These are phyloP conservation scores for Calycopis cecrops DNA, from an alignment of 1,140 invertebrate genomes.

Conservation along the genomic window DNA sequence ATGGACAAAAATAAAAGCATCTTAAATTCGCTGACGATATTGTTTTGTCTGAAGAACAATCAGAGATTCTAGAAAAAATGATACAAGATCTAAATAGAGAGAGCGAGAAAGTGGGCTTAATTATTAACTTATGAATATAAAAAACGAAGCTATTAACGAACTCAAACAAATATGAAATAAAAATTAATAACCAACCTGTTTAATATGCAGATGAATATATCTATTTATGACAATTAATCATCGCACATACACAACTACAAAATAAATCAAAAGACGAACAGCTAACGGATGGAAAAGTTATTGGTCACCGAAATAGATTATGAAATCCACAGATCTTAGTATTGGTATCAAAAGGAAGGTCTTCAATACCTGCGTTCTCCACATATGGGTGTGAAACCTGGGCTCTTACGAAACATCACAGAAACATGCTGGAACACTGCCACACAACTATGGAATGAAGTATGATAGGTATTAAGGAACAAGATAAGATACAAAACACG, in stretches of 20 bases:
- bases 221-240: slow-evolving; percentile 26
- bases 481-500: slow-evolving; percentile 24
- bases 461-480: not conserved
- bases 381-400: slow-evolving; percentile 37
- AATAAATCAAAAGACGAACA: slow-evolving; percentile 26
- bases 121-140: slow-evolving; percentile 23
- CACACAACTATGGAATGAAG: not conserved
- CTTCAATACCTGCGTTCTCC: slow-evolving; percentile 30
- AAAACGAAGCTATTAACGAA: slow-evolving; percentile 34
- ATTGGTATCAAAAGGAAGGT: slow-evolving; percentile 27
- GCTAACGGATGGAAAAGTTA: slow-evolving; percentile 28
- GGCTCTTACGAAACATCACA: slow-evolving; percentile 16
- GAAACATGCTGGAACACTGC: not conserved
- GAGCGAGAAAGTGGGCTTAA: slow-evolving; percentile 23
- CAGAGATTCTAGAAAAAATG: too few species aligned
- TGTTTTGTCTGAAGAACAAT: too few species aligned
- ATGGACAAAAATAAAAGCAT: too few species aligned
- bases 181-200: slow-evolving; percentile 20
- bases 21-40: slow-evolving; percentile 40
- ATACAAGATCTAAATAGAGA: slow-evolving; percentile 10
- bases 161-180: slow-evolving; percentile 15
- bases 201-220: slow-evolving; percentile 29
- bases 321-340: slow-evolving; percentile 25
- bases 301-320: slow-evolving; percentile 29
- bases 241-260: slow-evolving; percentile 16